Conservation (phyloP, 2,797 vertebrate genomes). For the Taeniopygia guttata region DNA sequence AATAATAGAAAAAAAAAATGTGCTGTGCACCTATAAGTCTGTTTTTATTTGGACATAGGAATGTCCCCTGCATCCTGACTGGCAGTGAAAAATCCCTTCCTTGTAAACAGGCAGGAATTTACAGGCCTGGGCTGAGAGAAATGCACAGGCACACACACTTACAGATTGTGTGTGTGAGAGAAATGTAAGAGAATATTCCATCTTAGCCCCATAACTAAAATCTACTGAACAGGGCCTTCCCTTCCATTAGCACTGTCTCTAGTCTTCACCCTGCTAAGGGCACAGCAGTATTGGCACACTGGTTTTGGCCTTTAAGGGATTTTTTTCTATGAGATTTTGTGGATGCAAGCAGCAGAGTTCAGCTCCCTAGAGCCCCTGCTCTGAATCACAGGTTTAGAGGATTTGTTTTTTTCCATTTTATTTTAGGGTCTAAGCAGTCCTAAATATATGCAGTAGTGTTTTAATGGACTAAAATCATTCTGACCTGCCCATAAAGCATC, state of each 20-base stretch:
- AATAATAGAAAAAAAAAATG: not conserved
- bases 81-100: not conserved
- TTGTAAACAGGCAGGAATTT: conserved; percentile 19
- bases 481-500: not conserved
- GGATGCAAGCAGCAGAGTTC: not conserved
- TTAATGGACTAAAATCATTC: not conserved
- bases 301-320: not conserved
- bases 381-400: not conserved
- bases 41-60: not conserved
- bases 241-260: not conserved
- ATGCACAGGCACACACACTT: not conserved
- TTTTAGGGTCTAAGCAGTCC: not conserved
- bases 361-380: not conserved
- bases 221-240: not conserved
- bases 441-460: not conserved
- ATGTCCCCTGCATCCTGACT: conserved; percentile 15
- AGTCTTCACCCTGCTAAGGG: not conserved
- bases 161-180: not conserved
- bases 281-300: not conserved
- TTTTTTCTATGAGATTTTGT: not conserved
- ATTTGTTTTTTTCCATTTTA: not conserved
- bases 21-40: not conserved
- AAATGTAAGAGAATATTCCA: not conserved
- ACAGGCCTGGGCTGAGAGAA: not conserved
- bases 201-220: not conserved